These are phyloP conservation scores for Gouania willdenowi DNA, from an alignment of 2,797 vertebrate genomes.

Conservation along the genomic window DNA sequence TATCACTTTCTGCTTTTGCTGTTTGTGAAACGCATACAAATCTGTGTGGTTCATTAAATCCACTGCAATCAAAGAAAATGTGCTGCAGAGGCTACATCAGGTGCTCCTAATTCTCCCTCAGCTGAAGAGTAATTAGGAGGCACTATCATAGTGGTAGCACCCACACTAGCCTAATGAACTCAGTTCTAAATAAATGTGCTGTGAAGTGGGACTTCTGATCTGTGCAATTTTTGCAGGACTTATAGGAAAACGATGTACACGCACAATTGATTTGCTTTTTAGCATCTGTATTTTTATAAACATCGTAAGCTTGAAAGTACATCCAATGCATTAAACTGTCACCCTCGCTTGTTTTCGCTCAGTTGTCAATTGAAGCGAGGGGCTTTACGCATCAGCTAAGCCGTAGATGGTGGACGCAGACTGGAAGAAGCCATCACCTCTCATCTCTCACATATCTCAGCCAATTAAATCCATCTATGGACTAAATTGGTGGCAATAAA, in stretches of 20 bases:
- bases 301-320: not conserved
- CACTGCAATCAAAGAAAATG: not conserved
- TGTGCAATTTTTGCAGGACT: too few relatives aligned
- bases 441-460: constrained; percentile 19
- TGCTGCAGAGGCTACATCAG: not conserved
- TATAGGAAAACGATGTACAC: too few relatives aligned
- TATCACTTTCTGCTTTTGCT: not conserved
- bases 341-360: not conserved
- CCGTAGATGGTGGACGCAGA: constrained; percentile 10
- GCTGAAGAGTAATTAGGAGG: not conserved
- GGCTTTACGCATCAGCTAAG: constrained; percentile 2
- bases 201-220: not conserved
- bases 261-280: too few relatives aligned
- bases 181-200: constrained; percentile 2
- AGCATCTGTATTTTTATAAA: too few relatives aligned
- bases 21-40: constrained; percentile 7
- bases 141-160: not conserved
- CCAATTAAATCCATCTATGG: constrained; percentile 35
- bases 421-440: constrained; percentile 33
- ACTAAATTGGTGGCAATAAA: constrained; percentile 37
- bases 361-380: constrained; percentile 4
- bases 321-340: not conserved
- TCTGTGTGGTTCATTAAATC: constrained; percentile 1
- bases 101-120: not conserved
- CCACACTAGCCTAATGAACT: not conserved